Percentiles rank a stretch among this genome's conserved stretches.
phyloP scores from a whole-genome alignment of 2,888 invertebrate species.

The Diaprepes abbreviatus region DNA sequence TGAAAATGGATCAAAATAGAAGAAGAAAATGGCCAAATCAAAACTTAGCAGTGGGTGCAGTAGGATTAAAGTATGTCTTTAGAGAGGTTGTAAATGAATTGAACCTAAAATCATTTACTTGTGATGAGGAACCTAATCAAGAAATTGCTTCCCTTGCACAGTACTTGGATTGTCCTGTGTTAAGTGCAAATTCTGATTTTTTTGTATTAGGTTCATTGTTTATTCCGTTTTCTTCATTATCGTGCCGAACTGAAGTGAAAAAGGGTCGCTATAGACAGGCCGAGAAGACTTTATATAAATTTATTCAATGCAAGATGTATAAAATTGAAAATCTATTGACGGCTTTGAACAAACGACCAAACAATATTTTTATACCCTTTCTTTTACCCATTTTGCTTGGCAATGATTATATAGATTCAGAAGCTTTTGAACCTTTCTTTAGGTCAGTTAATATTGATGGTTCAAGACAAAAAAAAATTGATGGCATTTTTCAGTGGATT shows the following conservation, averaged over 20 bases:
- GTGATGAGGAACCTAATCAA: slow-evolving; percentile 91
- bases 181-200: slow-evolving; percentile 96
- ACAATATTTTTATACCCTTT: slow-evolving; percentile 66
- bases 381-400: slow-evolving; percentile 87
- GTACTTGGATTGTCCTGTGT: slow-evolving; percentile 83
- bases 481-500: slow-evolving; percentile 82
- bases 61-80: slow-evolving; percentile 82
- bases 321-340: slow-evolving; percentile 77
- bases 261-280: not conserved
- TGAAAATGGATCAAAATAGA: not conserved
- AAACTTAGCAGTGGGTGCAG: slow-evolving; percentile 61
- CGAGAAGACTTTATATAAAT: slow-evolving; percentile 62
- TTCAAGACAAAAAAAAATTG: slow-evolving; percentile 73
- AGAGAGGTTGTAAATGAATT: slow-evolving; percentile 77
- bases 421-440: slow-evolving; percentile 76
- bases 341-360: slow-evolving; percentile 67
- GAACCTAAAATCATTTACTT: slow-evolving; percentile 72
- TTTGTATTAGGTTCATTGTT: slow-evolving; percentile 88
- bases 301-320: slow-evolving; percentile 77
- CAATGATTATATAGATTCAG: slow-evolving; percentile 86
- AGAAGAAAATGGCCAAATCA: slow-evolving; percentile 71
- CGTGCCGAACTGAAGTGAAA: slow-evolving; percentile 53
- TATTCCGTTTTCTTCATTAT: slow-evolving; percentile 81
- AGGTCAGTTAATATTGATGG: slow-evolving; percentile 58
- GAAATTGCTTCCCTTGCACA: slow-evolving; percentile 87